Conservation (phyloP, 2,113 vertebrate species). For the Ochotona curzoniae region DNA sequence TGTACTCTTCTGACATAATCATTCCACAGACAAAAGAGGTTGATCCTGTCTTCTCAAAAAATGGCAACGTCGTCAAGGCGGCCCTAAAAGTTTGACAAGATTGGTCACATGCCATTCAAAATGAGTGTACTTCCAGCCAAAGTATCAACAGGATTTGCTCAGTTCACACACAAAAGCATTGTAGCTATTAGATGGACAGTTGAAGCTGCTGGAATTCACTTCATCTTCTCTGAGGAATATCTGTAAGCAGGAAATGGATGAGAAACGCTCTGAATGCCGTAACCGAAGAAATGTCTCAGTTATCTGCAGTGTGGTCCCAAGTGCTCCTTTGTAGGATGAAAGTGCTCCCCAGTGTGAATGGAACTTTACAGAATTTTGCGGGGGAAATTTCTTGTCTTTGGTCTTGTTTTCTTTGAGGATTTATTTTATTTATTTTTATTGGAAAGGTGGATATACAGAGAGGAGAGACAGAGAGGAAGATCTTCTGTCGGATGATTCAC, state of each 20-base stretch:
- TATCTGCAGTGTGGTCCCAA: background rate
- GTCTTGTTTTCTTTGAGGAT: background rate
- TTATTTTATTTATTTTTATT: no score
- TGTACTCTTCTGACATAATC: background rate
- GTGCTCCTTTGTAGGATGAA: background rate
- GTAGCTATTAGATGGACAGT: background rate
- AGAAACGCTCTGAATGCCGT: background rate
- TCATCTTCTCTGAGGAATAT: background rate
- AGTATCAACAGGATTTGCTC: background rate
- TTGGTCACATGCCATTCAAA: background rate
- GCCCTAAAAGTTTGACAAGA: background rate
- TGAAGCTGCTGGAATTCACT: background rate
- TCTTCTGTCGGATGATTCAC: no score
- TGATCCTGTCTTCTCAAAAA: background rate
- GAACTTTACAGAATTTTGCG: background rate
- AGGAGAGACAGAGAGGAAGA: no score
- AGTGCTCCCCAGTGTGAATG: background rate
- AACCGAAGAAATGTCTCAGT: accelerated
- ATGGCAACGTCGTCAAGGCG: background rate
- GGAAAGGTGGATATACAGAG: no score
- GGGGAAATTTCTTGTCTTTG: background rate
- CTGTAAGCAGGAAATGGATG: background rate
- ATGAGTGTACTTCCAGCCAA: background rate
- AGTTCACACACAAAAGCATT: background rate
- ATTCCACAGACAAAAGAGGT: background rate